Evolutionary conservation across 2,888 invertebrate species (phyloP).

Genomic region (Acronicta aceris): DNA sequence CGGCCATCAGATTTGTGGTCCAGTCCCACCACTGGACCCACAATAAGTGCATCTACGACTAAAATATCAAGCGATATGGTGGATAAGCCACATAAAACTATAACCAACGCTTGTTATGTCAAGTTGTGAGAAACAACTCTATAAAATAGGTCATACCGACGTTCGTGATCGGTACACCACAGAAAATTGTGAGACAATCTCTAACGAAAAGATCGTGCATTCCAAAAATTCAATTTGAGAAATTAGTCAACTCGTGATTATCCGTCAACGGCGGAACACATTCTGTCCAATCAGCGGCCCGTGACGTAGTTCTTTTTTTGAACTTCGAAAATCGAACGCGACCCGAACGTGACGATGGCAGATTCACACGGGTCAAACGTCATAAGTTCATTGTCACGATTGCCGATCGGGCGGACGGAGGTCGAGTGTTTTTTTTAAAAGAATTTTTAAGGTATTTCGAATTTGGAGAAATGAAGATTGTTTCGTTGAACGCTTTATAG

Average conservation of each 20-base stretch:
- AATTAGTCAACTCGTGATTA: constrained; percentile 59
- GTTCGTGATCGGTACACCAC: constrained; percentile 45
- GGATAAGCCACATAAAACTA: not conserved
- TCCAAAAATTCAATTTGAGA: constrained; percentile 58
- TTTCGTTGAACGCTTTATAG: constrained; percentile 14
- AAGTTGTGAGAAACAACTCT: constrained; percentile 18
- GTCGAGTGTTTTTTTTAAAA: constrained; percentile 38
- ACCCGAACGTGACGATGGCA: constrained; percentile 79
- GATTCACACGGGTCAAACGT: constrained; percentile 82
- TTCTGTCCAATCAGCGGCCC: constrained; percentile 73
- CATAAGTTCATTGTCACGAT: constrained; percentile 72
- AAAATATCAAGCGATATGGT: not conserved
- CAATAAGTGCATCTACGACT: no score
- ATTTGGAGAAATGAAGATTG: constrained; percentile 28
- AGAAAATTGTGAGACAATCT: constrained; percentile 37
- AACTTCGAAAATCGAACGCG: constrained; percentile 64
- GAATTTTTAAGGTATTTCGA: constrained; percentile 22
- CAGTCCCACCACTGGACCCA: no score
- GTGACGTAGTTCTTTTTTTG: constrained; percentile 69
- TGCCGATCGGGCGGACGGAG: constrained; percentile 38
- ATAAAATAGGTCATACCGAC: constrained; percentile 21
- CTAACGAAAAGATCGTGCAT: constrained; percentile 51
- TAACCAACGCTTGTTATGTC: constrained; percentile 4
- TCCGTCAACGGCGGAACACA: constrained; percentile 59
- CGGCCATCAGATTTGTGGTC: no score